A percentile compares a stretch with the other conserved stretches of the same genome.
These are phyloP conservation scores for Myotis brandtii DNA, from an alignment of 2,113 vertebrate genomes.

Conservation along the genomic window DNA sequence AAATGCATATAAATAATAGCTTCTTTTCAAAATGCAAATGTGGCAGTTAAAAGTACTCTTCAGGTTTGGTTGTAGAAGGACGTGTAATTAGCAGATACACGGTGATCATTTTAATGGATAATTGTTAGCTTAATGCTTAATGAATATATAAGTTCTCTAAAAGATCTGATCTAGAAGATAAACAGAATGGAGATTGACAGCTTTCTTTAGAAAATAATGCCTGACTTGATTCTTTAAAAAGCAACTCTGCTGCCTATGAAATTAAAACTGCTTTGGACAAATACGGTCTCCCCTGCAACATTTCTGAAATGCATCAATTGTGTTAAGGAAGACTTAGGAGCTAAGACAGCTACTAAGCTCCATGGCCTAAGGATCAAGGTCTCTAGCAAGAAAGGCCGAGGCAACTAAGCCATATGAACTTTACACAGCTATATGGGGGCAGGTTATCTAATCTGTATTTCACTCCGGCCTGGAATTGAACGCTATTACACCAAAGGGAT, in stretches of 20 bases:
- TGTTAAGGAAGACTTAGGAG: not conserved
- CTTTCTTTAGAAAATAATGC: slow-evolving; percentile 22
- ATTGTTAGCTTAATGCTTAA: slow-evolving; percentile 31
- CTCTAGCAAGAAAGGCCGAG: not conserved
- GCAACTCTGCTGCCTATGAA: not conserved
- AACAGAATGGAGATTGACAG: not conserved
- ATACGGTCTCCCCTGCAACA: not conserved
- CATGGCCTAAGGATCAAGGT: not conserved
- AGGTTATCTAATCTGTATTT: not conserved
- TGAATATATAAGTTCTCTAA: not conserved
- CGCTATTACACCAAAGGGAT: not conserved
- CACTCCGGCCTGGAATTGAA: not conserved
- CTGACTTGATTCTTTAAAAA: not conserved
- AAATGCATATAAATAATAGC: not conserved
- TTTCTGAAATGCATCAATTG: not conserved
- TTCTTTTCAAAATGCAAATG: slow-evolving; percentile 37
- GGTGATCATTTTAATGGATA: not conserved
- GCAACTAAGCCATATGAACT: not conserved
- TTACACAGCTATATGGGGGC: not conserved
- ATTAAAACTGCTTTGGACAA: slow-evolving; percentile 3
- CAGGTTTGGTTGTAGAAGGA: slow-evolving; percentile 38
- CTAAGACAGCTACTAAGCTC: not conserved
- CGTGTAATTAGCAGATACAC: not conserved
- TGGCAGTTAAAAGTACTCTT: slow-evolving; percentile 23
- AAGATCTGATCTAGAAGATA: not conserved